phyloP scores from a whole-genome alignment of 2,113 vertebrate species.

The Gyps fulvus region DNA sequence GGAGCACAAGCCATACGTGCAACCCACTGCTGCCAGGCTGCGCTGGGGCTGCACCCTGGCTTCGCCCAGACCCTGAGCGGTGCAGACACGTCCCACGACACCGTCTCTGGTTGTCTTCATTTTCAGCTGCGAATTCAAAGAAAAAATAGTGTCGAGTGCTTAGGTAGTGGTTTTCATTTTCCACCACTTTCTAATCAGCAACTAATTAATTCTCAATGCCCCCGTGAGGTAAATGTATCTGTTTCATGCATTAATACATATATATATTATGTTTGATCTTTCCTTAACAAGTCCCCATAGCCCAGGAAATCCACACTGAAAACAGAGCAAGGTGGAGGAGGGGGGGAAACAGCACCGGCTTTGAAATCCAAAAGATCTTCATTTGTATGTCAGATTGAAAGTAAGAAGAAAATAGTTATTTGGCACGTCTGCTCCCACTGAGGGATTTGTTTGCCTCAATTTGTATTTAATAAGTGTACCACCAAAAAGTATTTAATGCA shows the following conservation, averaged over 20 bases:
- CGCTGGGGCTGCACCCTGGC: neutral
- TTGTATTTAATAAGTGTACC: constrained; percentile 59
- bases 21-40: neutral
- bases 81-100: accelerated
- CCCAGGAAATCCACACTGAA: constrained; percentile 46
- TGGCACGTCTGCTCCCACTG: constrained; percentile 40
- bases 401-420: constrained; percentile 50
- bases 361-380: constrained; percentile 61
- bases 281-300: constrained; percentile 67
- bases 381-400: constrained; percentile 42
- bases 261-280: constrained; percentile 68
- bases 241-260: constrained; percentile 68
- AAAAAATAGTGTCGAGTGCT: neutral
- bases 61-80: accelerated
- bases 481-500: constrained; percentile 53
- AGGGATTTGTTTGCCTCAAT: constrained; percentile 50
- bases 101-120: accelerated
- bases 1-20: accelerated
- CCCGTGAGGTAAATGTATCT: constrained; percentile 65
- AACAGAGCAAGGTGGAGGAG: neutral
- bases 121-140: neutral
- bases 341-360: neutral
- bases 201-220: constrained; percentile 69
- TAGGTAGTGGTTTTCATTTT: constrained; percentile 7
- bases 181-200: constrained; percentile 22